Conservation (phyloP, 2,797 vertebrate genomes). For the Choloepus didactylus region DNA sequence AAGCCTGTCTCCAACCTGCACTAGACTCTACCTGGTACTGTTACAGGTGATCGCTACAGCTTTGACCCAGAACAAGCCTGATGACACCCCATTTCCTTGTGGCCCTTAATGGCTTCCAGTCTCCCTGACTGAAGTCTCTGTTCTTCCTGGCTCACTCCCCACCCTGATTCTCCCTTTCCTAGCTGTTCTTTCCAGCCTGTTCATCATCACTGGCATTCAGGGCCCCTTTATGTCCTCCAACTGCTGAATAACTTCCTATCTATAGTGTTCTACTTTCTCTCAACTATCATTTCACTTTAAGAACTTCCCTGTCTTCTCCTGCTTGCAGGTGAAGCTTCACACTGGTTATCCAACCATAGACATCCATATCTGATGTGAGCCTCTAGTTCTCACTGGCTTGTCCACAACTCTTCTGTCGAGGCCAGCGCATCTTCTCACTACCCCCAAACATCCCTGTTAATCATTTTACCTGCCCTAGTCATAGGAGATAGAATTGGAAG, state of each 20-base stretch:
- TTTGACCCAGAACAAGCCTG: conserved; percentile 20
- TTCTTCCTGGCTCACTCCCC: neutral
- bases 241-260: neutral
- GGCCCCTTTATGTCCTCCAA: too few relatives aligned
- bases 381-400: too few relatives aligned
- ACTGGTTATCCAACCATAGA: neutral
- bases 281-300: too few relatives aligned
- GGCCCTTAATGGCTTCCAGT: too few relatives aligned
- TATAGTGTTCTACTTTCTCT: neutral
- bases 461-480: fast-evolving
- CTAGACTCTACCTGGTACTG: conserved; percentile 20
- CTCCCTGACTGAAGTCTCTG: neutral
- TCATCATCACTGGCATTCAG: neutral
- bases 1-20: neutral
- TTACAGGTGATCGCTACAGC: conserved; percentile 11
- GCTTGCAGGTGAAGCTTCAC: neutral
- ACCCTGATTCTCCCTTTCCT: neutral
- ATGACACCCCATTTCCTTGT: neutral
- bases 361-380: neutral
- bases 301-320: too few relatives aligned
- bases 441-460: neutral
- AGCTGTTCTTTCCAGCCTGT: neutral
- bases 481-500: neutral
- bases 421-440: too few relatives aligned
- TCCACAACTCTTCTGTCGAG: too few relatives aligned